Conservation (phyloP, 2,888 invertebrate species). For the Trisateles emortualis region DNA sequence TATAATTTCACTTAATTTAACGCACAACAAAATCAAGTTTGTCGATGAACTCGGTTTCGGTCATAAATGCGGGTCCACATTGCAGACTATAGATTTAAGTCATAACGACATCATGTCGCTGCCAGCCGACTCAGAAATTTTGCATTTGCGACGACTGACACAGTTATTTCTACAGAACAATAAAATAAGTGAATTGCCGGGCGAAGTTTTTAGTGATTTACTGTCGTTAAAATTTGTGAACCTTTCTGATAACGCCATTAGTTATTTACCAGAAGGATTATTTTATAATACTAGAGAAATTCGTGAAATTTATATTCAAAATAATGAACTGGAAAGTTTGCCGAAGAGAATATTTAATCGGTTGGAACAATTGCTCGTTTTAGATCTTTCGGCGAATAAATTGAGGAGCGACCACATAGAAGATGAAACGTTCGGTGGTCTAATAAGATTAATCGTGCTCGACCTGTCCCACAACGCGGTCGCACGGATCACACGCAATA, state of each 20-base stretch:
- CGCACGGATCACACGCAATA: conserved; percentile 92
- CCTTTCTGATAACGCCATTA: conserved; percentile 94
- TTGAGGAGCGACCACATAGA: conserved; percentile 94
- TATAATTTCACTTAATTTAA: conserved; percentile 93
- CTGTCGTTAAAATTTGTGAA: conserved; percentile 93
- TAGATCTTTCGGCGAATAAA: conserved; percentile 95
- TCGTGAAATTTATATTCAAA: conserved; percentile 94
- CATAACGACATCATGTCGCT: conserved; percentile 92
- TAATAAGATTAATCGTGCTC: conserved; percentile 94
- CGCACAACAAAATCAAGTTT: conserved; percentile 93
- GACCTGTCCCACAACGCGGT: conserved; percentile 95
- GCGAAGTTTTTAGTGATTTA: conserved; percentile 92
- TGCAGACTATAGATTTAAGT: conserved; percentile 93
- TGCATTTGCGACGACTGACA: conserved; percentile 92
- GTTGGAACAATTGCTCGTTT: conserved; percentile 93
- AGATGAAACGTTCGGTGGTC: conserved; percentile 94
- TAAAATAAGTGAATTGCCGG: conserved; percentile 91
- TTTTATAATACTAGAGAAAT: conserved; percentile 94
- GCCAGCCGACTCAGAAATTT: conserved; percentile 92
- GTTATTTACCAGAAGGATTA: conserved; percentile 92
- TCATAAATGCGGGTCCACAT: conserved; percentile 88
- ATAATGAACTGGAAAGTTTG: conserved; percentile 94
- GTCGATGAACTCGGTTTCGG: conserved; percentile 92
- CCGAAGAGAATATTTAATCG: conserved; percentile 94
- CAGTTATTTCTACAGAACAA: conserved; percentile 94